Percentiles rank a stretch among this genome's conserved stretches.
phyloP scores from a whole-genome alignment of 2,888 invertebrate genomes.

The Pandemis corylana region DNA sequence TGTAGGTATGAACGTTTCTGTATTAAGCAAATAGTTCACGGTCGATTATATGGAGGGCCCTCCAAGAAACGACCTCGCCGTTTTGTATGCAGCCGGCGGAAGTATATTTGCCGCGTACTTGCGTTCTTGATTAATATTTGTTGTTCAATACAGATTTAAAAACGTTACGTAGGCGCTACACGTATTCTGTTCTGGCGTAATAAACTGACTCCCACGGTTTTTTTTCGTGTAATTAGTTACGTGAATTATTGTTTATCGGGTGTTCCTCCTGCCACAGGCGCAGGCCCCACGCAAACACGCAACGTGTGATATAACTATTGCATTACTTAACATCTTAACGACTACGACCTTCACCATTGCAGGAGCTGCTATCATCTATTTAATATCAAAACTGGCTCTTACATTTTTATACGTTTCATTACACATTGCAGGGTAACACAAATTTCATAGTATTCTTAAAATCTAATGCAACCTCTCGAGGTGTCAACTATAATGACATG shows the following conservation, averaged over 20 bases:
- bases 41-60: constrained; percentile 29
- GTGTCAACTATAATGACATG: not conserved
- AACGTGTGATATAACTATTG: constrained; percentile 1
- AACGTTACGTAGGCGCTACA: constrained; percentile 33
- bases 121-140: constrained; percentile 35
- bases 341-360: constrained; percentile 1
- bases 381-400: not conserved
- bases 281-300: constrained; percentile 27
- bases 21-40: constrained; percentile 22
- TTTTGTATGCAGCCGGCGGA: constrained; percentile 33
- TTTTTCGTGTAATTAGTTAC: constrained; percentile 41
- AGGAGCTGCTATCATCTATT: not conserved
- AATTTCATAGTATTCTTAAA: too few species aligned
- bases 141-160: constrained; percentile 36
- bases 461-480: not conserved
- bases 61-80: constrained; percentile 34
- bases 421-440: too few species aligned
- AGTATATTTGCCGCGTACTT: constrained; percentile 29
- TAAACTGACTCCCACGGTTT: constrained; percentile 37
- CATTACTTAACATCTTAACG: constrained; percentile 12
- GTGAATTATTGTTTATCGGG: constrained; percentile 35
- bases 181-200: constrained; percentile 22
- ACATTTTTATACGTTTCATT: not conserved
- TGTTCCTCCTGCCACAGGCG: constrained; percentile 17
- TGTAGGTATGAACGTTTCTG: constrained; percentile 2